Evolutionary conservation across 2,888 invertebrate species (phyloP), one percentile per base, ranked within the genome.

Genomic region (Muscina levida): DNA sequence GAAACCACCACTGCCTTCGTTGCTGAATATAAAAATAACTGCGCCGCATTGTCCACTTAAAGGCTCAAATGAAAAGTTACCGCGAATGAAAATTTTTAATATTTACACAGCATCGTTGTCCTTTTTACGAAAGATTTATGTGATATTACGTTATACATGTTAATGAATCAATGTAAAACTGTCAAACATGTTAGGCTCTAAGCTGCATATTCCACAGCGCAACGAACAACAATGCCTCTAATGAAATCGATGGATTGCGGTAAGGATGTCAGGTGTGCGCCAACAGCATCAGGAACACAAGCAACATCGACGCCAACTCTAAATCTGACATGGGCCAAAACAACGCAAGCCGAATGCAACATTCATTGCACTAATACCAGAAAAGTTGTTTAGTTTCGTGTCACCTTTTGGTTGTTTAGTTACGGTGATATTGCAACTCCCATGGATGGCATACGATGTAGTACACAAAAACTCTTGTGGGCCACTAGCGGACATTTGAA

Each of bases 161-260:
- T 68, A 79, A 70, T 76, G 79, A 76, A 76, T 70, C 72, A 76
- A 65, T 72, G 72, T 65, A 42, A 75, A 79, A 62, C 59, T 68
- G 59, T 42, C 53, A 75, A 67, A 72, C 13, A 39, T 39, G 46
- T 51, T 44, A 39, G 17, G 31, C 62, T 19, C 17, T 59, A 59
- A 39, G 26, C 57, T 37, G 39, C 17, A 17, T 39, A 22, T 11
- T 37, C 10, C 31, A 11, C 31, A 11, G 59, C 17, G 26, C 31
- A 31, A 31, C 17, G 39, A 6, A 22, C 53, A 72, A 71, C 37
- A 71, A 57, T 66, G 26, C 13, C 62, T 65, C 19, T 39, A 59
- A 59, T 59, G 39, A 39, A 39, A 39, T 19, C 51, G 39, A 31
- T 37, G 57, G 31, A 6, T 11, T 11, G 51, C n/a, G 39, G 59